phyloP scores from a whole-genome alignment of 2,888 invertebrate genomes.

The Acleris emargana region DNA sequence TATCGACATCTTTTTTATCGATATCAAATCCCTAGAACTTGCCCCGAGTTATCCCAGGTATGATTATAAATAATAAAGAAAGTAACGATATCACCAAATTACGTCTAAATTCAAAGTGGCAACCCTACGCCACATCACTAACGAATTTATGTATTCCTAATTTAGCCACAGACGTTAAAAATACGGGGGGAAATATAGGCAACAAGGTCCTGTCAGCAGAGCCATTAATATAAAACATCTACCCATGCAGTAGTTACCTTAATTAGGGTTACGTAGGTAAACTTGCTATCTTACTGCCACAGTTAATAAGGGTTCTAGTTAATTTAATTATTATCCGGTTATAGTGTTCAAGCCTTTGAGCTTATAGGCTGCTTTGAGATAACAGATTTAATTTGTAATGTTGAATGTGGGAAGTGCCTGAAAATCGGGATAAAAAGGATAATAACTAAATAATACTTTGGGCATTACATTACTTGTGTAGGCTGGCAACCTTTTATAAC shows the following conservation, averaged over 20 bases:
- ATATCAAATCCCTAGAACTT: too few species aligned
- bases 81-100: background rate
- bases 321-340: slow-evolving; percentile 21
- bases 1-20: too few species aligned
- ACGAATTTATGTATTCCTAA: background rate
- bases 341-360: too few species aligned
- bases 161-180: slow-evolving; percentile 5
- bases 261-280: slow-evolving; percentile 27
- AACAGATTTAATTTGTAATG: too few species aligned
- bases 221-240: slow-evolving; percentile 27
- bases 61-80: too few species aligned
- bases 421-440: too few species aligned
- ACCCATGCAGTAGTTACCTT: slow-evolving; percentile 14
- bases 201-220: slow-evolving; percentile 19
- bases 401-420: too few species aligned
- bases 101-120: background rate
- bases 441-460: too few species aligned
- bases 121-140: background rate
- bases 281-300: slow-evolving; percentile 34
- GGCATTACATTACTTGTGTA: too few species aligned
- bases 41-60: too few species aligned
- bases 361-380: too few species aligned
- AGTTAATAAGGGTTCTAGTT: slow-evolving; percentile 32
- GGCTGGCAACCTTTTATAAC: too few species aligned
- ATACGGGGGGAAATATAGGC: background rate